Evolutionary conservation across 2,888 invertebrate genomes (phyloP), one percentile per base, ranked within the genome.

Genomic region (Dastarcus helophoroides): DNA sequence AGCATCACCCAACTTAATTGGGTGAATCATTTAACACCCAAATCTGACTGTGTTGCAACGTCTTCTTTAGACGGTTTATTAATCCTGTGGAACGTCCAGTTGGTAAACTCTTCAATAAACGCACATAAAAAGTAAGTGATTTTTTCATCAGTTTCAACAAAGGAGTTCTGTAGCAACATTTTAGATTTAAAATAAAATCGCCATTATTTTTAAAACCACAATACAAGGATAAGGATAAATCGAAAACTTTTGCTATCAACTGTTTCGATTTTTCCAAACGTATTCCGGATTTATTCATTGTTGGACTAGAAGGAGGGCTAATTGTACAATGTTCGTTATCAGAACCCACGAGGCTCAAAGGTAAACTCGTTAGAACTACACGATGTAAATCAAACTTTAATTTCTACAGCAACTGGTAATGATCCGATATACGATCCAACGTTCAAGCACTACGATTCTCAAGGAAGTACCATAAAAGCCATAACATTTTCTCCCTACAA

Each of bases 291-390:
- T 48, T 55, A 29, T 63, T 64, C 44, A 40, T 63, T 3, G 56
- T 61, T n/a, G 63, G 55, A 1, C 48, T 55, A 19, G 64, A 63
- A 42, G 62, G 62, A 4, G 64, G 63, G 13, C 38, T 58, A 14
- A 40, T 63, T 2, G 51, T 59, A 3, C 54, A 56, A 28, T 63
- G 63, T 38, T 60, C 63, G 3, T 40, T 53, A n/a, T 36, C 60
- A 6, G 56, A 59, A 9, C 47, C 56, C 1, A 54, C 47, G 14
- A 40, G 45, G 37, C 28, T 59, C 6, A 55, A 53, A 50, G 25
- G 26, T 14, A 22, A 9, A 7, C 19, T 19, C n/a, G 19, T 10
- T 8, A 7, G 10, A 23, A 23, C 10, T 8, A 23, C 7, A 23
- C 7, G 6, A 9, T 6, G 6, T 6, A 23, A 6, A 7, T 23